These are phyloP conservation scores for Bryconaethiops microstoma DNA, from an alignment of 2,797 vertebrate genomes.

Conservation along the genomic window DNA sequence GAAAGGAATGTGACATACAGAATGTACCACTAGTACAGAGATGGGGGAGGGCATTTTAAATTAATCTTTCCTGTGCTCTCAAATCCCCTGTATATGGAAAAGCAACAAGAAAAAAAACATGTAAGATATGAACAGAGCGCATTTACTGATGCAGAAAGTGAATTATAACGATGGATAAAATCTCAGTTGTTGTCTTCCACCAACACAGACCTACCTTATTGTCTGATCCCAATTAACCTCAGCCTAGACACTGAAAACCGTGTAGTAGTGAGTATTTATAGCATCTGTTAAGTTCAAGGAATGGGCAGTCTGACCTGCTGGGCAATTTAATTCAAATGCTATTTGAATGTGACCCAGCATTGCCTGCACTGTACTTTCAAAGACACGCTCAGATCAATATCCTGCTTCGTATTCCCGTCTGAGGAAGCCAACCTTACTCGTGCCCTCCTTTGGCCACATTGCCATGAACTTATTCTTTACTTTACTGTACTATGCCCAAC, in stretches of 20 bases:
- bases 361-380: conserved; percentile 12
- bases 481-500: not conserved
- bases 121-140: not conserved
- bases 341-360: conserved; percentile 14
- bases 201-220: conserved; percentile 4
- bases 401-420: not conserved
- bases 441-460: not conserved
- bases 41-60: conserved; percentile 25
- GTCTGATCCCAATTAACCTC: conserved; percentile 33
- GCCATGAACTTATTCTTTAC: not conserved
- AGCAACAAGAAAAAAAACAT: too few relatives aligned
- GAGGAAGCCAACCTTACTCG: not conserved
- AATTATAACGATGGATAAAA: conserved; percentile 1
- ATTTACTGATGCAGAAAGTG: not conserved
- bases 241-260: conserved; percentile 5
- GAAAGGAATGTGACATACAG: conserved; percentile 28
- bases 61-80: conserved; percentile 18
- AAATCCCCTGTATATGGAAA: not conserved
- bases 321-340: conserved; percentile 23
- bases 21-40: conserved; percentile 36
- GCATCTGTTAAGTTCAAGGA: conserved; percentile 29
- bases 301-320: conserved; percentile 46
- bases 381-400: not conserved
- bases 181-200: conserved; percentile 9
- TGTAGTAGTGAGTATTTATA: conserved; percentile 32